Percentiles rank a stretch among this genome's conserved stretches.
These are phyloP conservation scores for Megamerina dolium DNA, from an alignment of 2,888 invertebrate genomes.

Conservation along the genomic window DNA sequence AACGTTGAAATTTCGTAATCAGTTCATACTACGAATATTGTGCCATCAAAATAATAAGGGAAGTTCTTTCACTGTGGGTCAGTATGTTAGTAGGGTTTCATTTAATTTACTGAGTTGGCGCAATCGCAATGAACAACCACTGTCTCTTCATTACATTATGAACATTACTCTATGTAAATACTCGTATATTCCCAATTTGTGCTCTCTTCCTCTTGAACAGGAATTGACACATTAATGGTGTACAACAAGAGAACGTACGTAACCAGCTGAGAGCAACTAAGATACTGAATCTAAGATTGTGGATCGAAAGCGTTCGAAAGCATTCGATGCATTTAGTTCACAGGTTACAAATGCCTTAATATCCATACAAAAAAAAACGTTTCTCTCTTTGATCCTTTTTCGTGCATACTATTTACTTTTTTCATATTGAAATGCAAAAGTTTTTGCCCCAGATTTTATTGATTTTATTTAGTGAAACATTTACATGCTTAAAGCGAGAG, in stretches of 20 bases:
- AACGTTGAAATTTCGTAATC: neutral
- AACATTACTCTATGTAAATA: too few relatives aligned
- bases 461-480: slow-evolving; percentile 30
- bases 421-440: slow-evolving; percentile 20
- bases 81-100: slow-evolving; percentile 25
- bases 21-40: too few relatives aligned
- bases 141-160: neutral
- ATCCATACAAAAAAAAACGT: too few relatives aligned
- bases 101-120: neutral
- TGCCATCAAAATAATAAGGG: too few relatives aligned
- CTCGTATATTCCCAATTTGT: too few relatives aligned
- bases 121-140: neutral
- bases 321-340: too few relatives aligned
- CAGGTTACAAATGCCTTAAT: too few relatives aligned
- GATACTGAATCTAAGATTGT: neutral
- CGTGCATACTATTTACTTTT: slow-evolving; percentile 7
- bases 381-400: slow-evolving; percentile 10
- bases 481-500: neutral
- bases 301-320: neutral
- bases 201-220: too few relatives aligned
- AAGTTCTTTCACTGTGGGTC: too few relatives aligned
- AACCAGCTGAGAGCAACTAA: neutral
- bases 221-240: too few relatives aligned
- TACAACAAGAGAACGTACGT: too few relatives aligned
- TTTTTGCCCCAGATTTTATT: slow-evolving; percentile 47